Evolutionary conservation across 2,888 invertebrate genomes (phyloP), one percentile per base, ranked within the genome.

Genomic region (Drosophila cracens): DNA sequence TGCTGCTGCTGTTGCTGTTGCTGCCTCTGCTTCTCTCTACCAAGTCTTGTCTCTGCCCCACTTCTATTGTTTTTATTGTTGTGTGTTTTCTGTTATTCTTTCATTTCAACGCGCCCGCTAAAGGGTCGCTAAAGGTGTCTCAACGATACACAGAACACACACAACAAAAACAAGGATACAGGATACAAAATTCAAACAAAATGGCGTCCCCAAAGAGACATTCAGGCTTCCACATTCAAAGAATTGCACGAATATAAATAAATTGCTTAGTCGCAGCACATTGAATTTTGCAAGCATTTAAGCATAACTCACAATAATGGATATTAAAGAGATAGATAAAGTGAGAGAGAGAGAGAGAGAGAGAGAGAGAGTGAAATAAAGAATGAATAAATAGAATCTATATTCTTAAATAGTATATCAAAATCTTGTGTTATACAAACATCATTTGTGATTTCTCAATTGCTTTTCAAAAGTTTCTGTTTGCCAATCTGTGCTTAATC

Each of bases 21-120:
- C 53, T 66, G 38, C 34, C 13, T 4, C 48, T 40, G 25, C n/a
- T 13, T 11, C 58, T 53, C 25, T 29, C 51, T 18, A 4, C 25
- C 21, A 34, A 33, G 16, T 53, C 31, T 38, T 33, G 46, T 46
- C 25, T 29, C n/a, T 62, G 54, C 51, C 61, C 59, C 62, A 36
- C 16, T 52, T 46, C 29, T 56, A 40, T 66, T 64, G 60, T 63
- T 68, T 66, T 67, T 62, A 25, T 72, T 79, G 70, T 52, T 72
- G 43, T 71, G 62, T 62, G 70, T 62, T 63, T 67, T 83, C 71
- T 90, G 81, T 78, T 87, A 78, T 87, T 90, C 79, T 88, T 80
- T 88, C 89, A 83, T 90, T 86, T 89, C 89, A 87, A 90, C 89
- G 90, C 86, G 89, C 76, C 74, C 66, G 78, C 60, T 61, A 79